Conservation (phyloP, 2,113 vertebrate species). For the Nymphicus hollandicus region DNA sequence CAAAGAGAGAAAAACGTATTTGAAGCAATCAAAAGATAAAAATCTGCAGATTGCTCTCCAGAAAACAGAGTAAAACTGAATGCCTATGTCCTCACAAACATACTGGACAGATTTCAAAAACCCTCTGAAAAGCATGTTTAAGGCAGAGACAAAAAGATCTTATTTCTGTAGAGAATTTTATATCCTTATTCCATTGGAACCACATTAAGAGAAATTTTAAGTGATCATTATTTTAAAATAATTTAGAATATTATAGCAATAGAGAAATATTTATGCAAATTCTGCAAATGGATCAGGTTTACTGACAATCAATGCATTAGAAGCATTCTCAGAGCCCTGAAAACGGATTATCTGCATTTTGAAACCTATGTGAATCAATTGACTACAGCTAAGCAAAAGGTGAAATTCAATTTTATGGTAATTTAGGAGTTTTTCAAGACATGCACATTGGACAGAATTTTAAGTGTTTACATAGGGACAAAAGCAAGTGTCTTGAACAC, state of each 20-base stretch:
- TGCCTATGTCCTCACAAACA: neutral
- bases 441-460: neutral
- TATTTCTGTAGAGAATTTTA: neutral
- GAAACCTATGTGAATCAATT: neutral
- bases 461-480: neutral
- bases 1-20: neutral
- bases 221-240: neutral
- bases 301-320: neutral
- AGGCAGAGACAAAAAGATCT: neutral
- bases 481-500: neutral
- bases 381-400: neutral
- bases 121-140: neutral
- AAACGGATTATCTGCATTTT: neutral
- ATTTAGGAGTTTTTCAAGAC: neutral
- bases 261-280: neutral
- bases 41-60: slow-evolving; percentile 14
- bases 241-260: neutral
- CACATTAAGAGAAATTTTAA: neutral
- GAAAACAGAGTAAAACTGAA: neutral
- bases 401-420: neutral
- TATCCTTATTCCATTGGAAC: neutral
- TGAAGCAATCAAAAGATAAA: slow-evolving; percentile 57
- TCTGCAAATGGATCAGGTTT: neutral
- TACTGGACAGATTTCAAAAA: neutral
- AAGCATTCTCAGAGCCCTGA: neutral